Percentiles rank a stretch among this genome's conserved stretches.
phyloP scores from a whole-genome alignment of 2,113 vertebrate genomes.

The Paracanthobrama guichenoti region DNA sequence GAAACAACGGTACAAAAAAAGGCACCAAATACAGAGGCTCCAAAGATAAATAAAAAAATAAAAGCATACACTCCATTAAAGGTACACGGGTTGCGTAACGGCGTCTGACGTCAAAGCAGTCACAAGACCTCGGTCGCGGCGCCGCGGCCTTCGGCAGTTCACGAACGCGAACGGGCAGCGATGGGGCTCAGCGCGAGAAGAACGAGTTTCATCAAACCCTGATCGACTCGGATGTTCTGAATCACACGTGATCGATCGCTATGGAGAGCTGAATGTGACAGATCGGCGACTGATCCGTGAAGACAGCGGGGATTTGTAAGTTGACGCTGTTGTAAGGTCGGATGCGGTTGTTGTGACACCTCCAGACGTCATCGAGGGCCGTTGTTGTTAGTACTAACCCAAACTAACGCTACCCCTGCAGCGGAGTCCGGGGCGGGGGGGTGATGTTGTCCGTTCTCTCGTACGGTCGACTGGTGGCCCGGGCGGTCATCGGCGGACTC shows the following conservation, averaged over 20 bases:
- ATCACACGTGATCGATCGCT: neutral
- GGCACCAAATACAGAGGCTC: no score
- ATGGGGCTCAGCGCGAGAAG: neutral
- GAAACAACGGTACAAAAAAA: no score
- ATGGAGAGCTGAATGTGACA: neutral
- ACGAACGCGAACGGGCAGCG: neutral
- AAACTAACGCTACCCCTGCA: neutral
- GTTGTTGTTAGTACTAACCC: neutral
- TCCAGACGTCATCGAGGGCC: neutral
- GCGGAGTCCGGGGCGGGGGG: constrained; percentile 45
- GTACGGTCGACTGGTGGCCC: constrained; percentile 94
- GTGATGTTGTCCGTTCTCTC: constrained; percentile 97
- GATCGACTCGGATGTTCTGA: constrained; percentile 6
- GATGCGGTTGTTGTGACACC: neutral
- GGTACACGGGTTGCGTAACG: constrained; percentile 66
- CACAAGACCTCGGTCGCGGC: constrained; percentile 66
- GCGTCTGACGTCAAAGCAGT: constrained; percentile 73
- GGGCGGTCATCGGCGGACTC: constrained; percentile 94
- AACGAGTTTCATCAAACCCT: neutral
- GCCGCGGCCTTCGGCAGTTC: neutral
- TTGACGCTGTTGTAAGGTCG: neutral
- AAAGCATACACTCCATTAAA: constrained; percentile 41
- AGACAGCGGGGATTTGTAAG: neutral
- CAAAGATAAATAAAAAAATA: no score
- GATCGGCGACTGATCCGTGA: neutral